Conservation (phyloP, 2,113 vertebrate species). For the Ciconia stormi region DNA sequence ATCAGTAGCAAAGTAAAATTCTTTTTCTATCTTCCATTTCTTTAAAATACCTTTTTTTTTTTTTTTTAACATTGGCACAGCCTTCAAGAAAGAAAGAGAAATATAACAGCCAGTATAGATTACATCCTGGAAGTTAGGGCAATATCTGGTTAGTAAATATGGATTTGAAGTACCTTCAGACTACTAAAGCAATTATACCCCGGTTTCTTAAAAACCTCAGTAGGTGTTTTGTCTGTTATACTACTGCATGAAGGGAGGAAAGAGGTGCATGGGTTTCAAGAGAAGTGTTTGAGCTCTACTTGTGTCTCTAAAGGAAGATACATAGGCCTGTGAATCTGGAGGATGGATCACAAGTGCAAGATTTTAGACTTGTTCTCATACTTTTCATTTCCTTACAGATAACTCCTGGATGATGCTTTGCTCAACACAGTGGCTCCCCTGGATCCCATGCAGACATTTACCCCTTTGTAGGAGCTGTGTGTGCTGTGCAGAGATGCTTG, state of each 20-base stretch:
- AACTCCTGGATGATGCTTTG: neutral
- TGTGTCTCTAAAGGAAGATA: neutral
- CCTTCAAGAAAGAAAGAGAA: neutral
- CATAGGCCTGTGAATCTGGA: neutral
- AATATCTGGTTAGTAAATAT: neutral
- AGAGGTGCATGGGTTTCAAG: neutral
- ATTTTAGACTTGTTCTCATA: neutral
- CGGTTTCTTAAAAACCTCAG: neutral
- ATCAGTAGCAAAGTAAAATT: neutral
- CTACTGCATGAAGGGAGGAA: neutral
- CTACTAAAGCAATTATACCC: neutral
- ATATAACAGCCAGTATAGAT: neutral
- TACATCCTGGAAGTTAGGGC: neutral
- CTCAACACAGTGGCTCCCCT: neutral
- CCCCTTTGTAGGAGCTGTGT: neutral
- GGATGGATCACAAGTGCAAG: neutral
- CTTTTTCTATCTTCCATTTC: neutral
- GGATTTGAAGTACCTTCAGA: neutral
- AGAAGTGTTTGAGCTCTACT: neutral
- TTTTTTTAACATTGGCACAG: neutral
- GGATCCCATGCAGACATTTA: neutral
- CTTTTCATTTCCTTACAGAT: neutral
- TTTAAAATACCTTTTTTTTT: neutral
- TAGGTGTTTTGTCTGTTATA: neutral
- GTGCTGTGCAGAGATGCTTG: neutral